Evolutionary conservation across 2,113 vertebrate genomes (phyloP).

Genomic region (Hoplias malabaricus): DNA sequence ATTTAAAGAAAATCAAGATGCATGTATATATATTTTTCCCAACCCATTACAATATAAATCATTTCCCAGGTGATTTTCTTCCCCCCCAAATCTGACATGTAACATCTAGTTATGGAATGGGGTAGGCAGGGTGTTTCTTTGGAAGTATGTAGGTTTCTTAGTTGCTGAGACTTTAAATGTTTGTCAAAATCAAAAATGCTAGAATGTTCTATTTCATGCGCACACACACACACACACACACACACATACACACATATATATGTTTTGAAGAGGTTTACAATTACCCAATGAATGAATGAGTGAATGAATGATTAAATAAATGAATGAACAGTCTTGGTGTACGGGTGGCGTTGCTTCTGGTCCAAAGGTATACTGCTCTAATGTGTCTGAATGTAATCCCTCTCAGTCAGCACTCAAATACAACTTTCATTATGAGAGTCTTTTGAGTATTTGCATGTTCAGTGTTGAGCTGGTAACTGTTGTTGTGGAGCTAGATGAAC

Average conservation of each 20-base stretch:
- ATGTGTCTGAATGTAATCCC: constrained; percentile 39
- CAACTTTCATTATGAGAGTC: constrained; percentile 7
- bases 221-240: constrained; percentile 5
- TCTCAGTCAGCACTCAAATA: not conserved
- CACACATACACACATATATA: constrained; percentile 13
- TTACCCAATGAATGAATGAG: constrained; percentile 22
- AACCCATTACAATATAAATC: not conserved
- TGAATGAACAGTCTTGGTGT: constrained; percentile 11
- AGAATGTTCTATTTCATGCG: constrained; percentile 33
- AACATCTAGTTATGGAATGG: not conserved
- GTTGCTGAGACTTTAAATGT: not conserved
- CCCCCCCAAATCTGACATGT: constrained; percentile 2
- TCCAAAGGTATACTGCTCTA: constrained; percentile 42
- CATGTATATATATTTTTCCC: not conserved
- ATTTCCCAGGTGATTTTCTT: not conserved
- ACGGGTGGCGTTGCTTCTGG: constrained; percentile 15
- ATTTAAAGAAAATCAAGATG: not conserved
- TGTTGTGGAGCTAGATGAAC: constrained; percentile 28
- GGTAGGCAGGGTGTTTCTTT: not conserved
- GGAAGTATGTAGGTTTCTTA: not conserved
- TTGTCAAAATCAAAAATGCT: constrained; percentile 36
- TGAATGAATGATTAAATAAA: not conserved
- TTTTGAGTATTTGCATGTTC: constrained; percentile 29
- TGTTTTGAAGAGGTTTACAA: constrained; percentile 44
- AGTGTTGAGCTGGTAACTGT: constrained; percentile 14